Base-by-base conservation (phyloP, 2,113 vertebrate species). In the Callorhinus ursinus region DNA sequence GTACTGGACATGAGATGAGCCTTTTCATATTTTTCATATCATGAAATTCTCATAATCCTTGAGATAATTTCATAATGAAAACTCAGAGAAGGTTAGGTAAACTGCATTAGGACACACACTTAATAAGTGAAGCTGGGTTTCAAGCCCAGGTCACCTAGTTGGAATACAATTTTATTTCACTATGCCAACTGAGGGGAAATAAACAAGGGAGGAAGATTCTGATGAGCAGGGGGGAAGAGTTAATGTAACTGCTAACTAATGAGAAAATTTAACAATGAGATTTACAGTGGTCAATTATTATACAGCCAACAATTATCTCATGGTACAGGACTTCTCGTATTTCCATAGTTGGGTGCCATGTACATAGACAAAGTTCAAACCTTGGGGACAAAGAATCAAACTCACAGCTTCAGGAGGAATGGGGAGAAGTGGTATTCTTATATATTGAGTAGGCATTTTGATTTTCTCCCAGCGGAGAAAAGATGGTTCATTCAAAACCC, bases 391-490 rank as follows among this genome's bases (percentile, higher is more conserved):
- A 59, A 81, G 46, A 77, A 26, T 59, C 69, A 69, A 74, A 53
- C 11, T 36, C 18, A 59, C 31, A 65, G 49, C 77, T 69, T 77
- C 22, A 28, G 79, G 19, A 86, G 72, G 36, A 69, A 33, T 57
- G 19, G 31, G 61, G 39, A 89, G 39, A 81, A 72, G 63, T 46
- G 65, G 51, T 80, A 55, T 65, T 76, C 53, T 61, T 67, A 42
- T 53, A 88, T 46, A 59, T 36, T 92, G 83, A 81, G 76, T 87
- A 90, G 88, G 42, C 87, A 61, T 72, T 95, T 71, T 80, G 39
- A 46, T 94, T 95, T 97, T 79, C 59, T 94, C 77, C 76, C 19
- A 19, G 51, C 88, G 74, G 42, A 96, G 82, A 80, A 95, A 93
- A 79, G 67, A 90, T 42, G 69, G 76, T 79, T 94, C 85, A 82